Conservation (phyloP, 1,140 invertebrate genomes). For the Macrobrachium nipponense region DNA sequence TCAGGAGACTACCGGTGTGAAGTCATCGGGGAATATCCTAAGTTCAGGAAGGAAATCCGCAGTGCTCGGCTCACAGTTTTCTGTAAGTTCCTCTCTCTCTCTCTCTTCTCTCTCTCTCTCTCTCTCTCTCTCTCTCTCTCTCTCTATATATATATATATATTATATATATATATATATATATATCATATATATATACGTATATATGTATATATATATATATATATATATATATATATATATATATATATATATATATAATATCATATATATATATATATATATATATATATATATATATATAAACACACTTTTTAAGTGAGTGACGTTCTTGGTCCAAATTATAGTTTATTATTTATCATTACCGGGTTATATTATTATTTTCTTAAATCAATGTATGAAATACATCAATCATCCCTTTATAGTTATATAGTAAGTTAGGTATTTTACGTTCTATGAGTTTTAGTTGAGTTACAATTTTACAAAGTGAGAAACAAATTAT, state of each 20-base stretch:
- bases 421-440: no score
- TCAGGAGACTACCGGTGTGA: constrained; percentile 42
- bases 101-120: neutral
- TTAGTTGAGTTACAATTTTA: no score
- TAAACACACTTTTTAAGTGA: neutral
- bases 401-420: no score
- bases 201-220: neutral
- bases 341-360: no score
- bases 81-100: constrained; percentile 21
- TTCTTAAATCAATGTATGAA: no score
- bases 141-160: neutral
- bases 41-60: constrained; percentile 30
- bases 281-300: neutral
- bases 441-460: no score
- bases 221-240: constrained; percentile 1
- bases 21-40: constrained; percentile 43
- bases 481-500: no score
- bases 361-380: no score
- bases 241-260: neutral
- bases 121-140: neutral
- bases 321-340: no score
- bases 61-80: constrained; percentile 18
- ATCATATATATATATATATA: no score
- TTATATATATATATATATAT: neutral
- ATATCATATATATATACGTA: neutral